Evolutionary conservation across 2,888 invertebrate genomes (phyloP).

Genomic region (Tinea trinotella): DNA sequence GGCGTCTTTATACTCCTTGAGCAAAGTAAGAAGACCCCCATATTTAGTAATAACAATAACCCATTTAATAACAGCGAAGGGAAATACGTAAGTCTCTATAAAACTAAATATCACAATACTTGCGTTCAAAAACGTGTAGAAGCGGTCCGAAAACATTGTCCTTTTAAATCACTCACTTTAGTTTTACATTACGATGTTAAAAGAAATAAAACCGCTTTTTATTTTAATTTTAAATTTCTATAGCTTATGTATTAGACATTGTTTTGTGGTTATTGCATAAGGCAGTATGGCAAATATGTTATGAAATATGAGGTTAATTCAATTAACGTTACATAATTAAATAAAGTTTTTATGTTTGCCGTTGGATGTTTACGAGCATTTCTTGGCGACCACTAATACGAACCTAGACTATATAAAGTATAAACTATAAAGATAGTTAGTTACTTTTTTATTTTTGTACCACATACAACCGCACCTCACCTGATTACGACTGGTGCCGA

Average conservation of each 20-base stretch:
- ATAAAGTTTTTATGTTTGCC: background rate
- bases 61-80: slow-evolving; percentile 1
- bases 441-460: too few relatives aligned
- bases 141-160: background rate
- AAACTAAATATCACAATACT: slow-evolving; percentile 5
- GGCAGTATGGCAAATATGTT: too few relatives aligned
- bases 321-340: slow-evolving; percentile 3
- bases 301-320: background rate
- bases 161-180: background rate
- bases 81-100: slow-evolving; percentile 6
- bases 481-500: too few relatives aligned
- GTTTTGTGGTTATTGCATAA: background rate
- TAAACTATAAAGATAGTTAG: too few relatives aligned
- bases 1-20: background rate
- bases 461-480: too few relatives aligned
- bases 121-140: background rate
- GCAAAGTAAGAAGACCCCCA: slow-evolving; percentile 7
- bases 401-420: too few relatives aligned
- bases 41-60: slow-evolving; percentile 8
- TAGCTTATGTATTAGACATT: background rate
- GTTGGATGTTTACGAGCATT: background rate
- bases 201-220: background rate
- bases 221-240: too few relatives aligned
- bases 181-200: too few relatives aligned
- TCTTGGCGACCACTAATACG: background rate